Conservation (phyloP, 2,888 invertebrate species). For the Blastobasis adustella region DNA sequence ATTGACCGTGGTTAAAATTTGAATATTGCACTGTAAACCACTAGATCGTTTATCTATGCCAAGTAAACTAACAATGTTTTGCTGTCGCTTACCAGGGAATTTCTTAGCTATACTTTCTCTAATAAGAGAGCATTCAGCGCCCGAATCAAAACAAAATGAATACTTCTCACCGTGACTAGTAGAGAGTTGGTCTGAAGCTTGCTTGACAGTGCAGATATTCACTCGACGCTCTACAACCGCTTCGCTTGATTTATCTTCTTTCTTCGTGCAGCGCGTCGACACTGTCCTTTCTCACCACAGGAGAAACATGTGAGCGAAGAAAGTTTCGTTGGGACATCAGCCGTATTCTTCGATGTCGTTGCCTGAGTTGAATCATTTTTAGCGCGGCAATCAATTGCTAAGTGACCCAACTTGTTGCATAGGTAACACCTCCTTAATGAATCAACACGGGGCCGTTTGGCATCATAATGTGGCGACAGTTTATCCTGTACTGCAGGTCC, state of each 20-base stretch:
- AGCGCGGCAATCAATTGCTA: background rate
- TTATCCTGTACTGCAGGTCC: background rate
- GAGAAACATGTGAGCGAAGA: conserved; percentile 1
- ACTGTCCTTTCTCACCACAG: conserved; percentile 1
- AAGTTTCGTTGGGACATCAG: background rate
- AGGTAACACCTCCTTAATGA: background rate
- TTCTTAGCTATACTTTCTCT: conserved; percentile 4
- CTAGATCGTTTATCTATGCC: background rate
- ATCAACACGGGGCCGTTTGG: no score
- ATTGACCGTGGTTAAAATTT: background rate
- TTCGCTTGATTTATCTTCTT: background rate
- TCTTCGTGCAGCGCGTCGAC: background rate
- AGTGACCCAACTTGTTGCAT: background rate
- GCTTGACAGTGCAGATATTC: background rate
- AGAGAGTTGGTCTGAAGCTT: background rate
- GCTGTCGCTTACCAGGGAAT: conserved; percentile 2
- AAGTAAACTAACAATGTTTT: conserved; percentile 4
- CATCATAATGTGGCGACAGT: background rate
- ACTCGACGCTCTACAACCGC: background rate
- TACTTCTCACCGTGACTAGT: conserved; percentile 4
- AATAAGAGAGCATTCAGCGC: conserved; percentile 7
- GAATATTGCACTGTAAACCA: background rate
- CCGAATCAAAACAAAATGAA: conserved; percentile 8
- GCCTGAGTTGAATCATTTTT: background rate
- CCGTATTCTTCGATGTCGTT: background rate